These are phyloP conservation scores for Tanytarsus gracilentus DNA, from an alignment of 2,888 invertebrate genomes.

Conservation along the genomic window DNA sequence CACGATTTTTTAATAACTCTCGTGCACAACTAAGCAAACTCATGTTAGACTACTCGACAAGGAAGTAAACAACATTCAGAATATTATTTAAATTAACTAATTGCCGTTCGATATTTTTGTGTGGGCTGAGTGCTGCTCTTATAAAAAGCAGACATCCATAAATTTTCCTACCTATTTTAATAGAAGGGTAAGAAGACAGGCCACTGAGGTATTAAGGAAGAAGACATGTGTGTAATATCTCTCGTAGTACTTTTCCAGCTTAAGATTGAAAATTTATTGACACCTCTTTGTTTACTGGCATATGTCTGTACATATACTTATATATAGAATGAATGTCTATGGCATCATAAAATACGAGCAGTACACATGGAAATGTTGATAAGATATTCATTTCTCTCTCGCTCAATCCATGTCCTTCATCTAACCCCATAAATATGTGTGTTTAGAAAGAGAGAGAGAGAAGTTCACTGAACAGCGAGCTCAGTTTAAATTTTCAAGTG, in stretches of 20 bases:
- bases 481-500: conserved; percentile 3
- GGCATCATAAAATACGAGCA: too few species aligned
- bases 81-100: conserved; percentile 26
- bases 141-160: neutral
- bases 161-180: too few species aligned
- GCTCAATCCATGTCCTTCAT: neutral
- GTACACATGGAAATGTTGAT: too few species aligned
- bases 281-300: conserved; percentile 8
- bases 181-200: neutral
- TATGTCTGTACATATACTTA: neutral
- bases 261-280: conserved; percentile 6
- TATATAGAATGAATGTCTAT: too few species aligned
- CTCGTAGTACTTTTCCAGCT: too few species aligned
- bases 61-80: conserved; percentile 25
- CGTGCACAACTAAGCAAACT: neutral
- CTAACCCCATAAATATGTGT: neutral
- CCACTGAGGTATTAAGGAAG: neutral
- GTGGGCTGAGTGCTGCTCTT: neutral
- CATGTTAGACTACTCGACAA: neutral
- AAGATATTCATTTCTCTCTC: too few species aligned
- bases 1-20: neutral
- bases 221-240: too few species aligned
- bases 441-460: neutral
- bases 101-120: neutral
- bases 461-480: neutral